phyloP scores from a whole-genome alignment of 2,888 invertebrate species.

The Reticulitermes lucifugus region DNA sequence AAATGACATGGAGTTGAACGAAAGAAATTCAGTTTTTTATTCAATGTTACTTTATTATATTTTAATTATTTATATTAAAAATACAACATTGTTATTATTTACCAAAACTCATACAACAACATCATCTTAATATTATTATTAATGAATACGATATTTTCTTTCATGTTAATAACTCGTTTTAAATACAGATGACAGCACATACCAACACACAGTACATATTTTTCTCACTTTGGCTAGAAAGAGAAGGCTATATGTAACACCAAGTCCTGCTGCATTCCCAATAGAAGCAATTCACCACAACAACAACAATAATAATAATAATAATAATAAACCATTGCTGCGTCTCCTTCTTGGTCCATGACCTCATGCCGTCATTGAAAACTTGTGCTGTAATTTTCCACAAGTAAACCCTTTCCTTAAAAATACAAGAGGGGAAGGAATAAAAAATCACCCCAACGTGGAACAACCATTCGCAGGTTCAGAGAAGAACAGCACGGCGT shows the following conservation, averaged over 20 bases:
- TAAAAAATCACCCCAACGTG: no score
- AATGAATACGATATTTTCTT: conserved; percentile 7
- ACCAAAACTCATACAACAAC: conserved; percentile 19
- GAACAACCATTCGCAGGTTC: no score
- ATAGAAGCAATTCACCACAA: conserved; percentile 16
- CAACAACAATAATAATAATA: not conserved
- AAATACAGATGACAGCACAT: conserved; percentile 16
- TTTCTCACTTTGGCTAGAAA: conserved; percentile 3
- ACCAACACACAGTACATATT: conserved; percentile 10
- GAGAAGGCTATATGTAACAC: conserved; percentile 5
- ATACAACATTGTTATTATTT: conserved; percentile 29
- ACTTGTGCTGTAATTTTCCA: no score
- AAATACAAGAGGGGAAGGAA: no score
- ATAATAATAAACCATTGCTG: not conserved
- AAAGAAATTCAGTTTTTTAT: not conserved
- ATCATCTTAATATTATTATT: not conserved
- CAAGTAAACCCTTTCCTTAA: no score
- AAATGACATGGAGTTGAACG: not conserved
- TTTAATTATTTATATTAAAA: conserved; percentile 26
- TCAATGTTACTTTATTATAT: not conserved
- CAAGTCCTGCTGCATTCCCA: conserved; percentile 7
- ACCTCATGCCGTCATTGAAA: not conserved
- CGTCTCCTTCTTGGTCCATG: not conserved
- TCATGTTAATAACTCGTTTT: conserved; percentile 5
- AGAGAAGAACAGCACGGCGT: no score